phyloP scores from a whole-genome alignment of 2,113 vertebrate species.

The Benitochromis conjunctus region DNA sequence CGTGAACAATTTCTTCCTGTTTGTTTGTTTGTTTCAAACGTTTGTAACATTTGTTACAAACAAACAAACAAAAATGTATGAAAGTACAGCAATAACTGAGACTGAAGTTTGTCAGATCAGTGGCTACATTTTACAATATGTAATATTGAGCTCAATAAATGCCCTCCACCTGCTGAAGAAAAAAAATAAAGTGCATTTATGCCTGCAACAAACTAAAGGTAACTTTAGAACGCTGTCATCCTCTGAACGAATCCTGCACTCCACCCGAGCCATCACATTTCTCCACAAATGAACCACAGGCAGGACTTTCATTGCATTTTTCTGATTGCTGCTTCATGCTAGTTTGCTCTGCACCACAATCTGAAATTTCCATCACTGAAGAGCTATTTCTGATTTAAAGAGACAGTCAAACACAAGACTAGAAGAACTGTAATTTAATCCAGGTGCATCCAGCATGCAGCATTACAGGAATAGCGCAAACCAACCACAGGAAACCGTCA shows the following conservation, averaged over 20 bases:
- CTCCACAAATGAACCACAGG: fast-evolving
- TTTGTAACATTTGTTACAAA: no score
- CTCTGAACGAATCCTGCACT: neutral
- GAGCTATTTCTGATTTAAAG: neutral
- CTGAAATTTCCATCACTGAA: neutral
- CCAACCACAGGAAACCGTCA: no score
- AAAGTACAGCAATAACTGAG: neutral
- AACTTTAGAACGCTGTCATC: neutral
- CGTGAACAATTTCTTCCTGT: no score
- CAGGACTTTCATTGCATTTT: neutral
- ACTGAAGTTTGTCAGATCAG: neutral
- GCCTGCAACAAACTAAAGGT: neutral
- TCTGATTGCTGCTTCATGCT: neutral
- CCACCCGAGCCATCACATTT: no score
- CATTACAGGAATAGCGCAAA: neutral
- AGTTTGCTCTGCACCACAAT: neutral
- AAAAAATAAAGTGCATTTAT: neutral
- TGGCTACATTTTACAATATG: neutral
- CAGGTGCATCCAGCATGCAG: neutral
- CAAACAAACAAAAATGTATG: neutral
- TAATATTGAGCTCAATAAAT: neutral
- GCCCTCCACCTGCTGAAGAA: neutral
- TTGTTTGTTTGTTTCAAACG: no score
- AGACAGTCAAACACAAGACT: neutral
- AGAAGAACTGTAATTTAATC: fast-evolving